phyloP scores from a whole-genome alignment of 2,113 vertebrate genomes.

The Podiceps cristatus region DNA sequence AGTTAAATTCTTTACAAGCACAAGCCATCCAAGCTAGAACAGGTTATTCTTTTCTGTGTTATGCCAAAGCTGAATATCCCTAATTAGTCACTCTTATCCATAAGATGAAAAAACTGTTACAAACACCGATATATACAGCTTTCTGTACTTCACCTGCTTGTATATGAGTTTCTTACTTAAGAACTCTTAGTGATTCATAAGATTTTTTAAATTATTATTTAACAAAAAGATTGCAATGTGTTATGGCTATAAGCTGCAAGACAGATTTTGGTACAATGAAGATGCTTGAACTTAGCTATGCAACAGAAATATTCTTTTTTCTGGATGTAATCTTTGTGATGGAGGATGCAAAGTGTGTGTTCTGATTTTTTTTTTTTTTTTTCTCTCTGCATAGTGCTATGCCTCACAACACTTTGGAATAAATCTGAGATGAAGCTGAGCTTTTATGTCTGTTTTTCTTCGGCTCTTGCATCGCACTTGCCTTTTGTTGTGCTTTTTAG shows the following conservation, averaged over 20 bases:
- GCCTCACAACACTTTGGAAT: background rate
- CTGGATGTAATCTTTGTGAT: background rate
- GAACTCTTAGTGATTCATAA: background rate
- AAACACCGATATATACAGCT: background rate
- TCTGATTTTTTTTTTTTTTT: background rate
- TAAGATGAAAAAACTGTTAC: background rate
- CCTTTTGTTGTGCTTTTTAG: conserved; percentile 45
- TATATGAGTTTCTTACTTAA: background rate
- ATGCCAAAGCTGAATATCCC: background rate
- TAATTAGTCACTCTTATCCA: background rate
- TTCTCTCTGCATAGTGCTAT: background rate
- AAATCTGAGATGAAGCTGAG: background rate
- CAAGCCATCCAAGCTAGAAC: background rate
- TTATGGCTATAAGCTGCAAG: background rate
- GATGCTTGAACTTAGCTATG: background rate
- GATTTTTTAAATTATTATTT: background rate
- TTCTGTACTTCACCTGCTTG: background rate
- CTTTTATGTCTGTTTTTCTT: conserved; percentile 9
- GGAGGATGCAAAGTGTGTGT: background rate
- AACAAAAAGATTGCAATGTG: background rate
- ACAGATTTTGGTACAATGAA: background rate
- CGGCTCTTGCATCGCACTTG: conserved; percentile 8
- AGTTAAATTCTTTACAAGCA: background rate
- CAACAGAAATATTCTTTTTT: background rate
- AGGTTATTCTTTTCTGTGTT: background rate